Evolutionary conservation across 2,888 invertebrate species (phyloP), one percentile per base, ranked within the genome.

Genomic region (Tenthredo mesomela): DNA sequence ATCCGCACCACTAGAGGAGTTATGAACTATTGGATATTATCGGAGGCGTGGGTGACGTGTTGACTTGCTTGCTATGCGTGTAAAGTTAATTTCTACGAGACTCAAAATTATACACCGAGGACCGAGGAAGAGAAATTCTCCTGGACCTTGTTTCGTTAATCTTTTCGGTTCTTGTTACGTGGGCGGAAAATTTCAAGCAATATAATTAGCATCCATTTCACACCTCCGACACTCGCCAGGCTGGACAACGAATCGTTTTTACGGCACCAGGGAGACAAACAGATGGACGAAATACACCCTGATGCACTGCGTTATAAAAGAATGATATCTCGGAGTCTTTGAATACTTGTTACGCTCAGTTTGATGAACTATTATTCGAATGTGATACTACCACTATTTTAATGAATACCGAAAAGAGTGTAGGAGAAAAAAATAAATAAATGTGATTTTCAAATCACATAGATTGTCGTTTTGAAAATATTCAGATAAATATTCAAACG

Each of bases 21-120:
- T 84, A 77, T 84, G 70, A 84, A 84, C 84, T 84, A 84, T 84
- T 65, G 85, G 84, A 67, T 47, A 50, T 84, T 47, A 84, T 70
- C 54, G 70, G 67, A 47, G 67, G 61, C 78, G 58, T 78, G 78
- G 78, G 61, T 78, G 78, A 78, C 58, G 71, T 43, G 71, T 43
- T 73, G 71, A 25, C 71, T 73, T 73, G 40, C 71, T 43, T 43
- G 71, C 71, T 73, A 73, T 73, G 43, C 40, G 71, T 73, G 71
- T 73, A 40, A 43, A 73, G 71, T 37, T 43, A n/a, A 73, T 73
- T 43, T 73, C 9, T 40, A n/a, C n/a, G 10, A 33, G 67, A 18
- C 67, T 67, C 18, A 1, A 33, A 67, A 67, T 67, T 67, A 67
- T 18, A 67, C 18, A 67, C 67, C 67, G 1, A 67, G 33, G 33